Evolutionary conservation across 2,113 vertebrate genomes (phyloP), one percentile per base, ranked within the genome.

Genomic region (Peromyscus leucopus): DNA sequence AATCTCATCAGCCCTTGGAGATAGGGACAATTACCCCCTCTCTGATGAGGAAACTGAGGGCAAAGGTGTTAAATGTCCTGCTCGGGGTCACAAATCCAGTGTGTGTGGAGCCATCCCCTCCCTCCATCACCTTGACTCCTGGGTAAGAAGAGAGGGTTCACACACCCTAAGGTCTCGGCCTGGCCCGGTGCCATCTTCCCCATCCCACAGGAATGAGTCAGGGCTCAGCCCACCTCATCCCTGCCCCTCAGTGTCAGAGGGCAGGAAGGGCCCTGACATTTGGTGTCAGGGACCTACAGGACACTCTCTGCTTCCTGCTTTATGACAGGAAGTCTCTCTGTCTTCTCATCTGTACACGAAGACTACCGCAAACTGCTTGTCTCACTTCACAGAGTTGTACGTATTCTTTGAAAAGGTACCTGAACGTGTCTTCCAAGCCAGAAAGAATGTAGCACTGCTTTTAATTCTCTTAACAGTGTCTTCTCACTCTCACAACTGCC

Each of bases 201-300:
- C 8, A 1, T 9, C 61, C 12, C 31, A 31, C 42, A 63, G 51
- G 26, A 96, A 61, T 9, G 48, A 63, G 39, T 75, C 86, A 90
- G 71, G 86, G 80, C 90, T 21, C 88, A 76, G 72, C 17, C 59
- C 24, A 42, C 57, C 82, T 36, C n/a, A 36, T 55, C 36, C 51
- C n/a, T 31, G 46, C 19, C 11, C 3, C 42, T 42, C 36, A 1
- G 5, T 1, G 51, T 51, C 75, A 65, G 21, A 67, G 61, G 75
- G 89, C n/a, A 67, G 39, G 36, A 28, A 57, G 21, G 65, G 89
- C 65, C 5, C 26, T 83, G 80, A 76, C 42, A 39, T 55, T 78
- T 72, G 57, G 63, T 79, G 55, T 79, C 88, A 93, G 48, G 78
- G 94, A 84, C 85, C 75, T 71, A 61, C 2, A 21, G 26, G 96